Evolutionary conservation across 2,888 invertebrate species (phyloP).

Genomic region (Philaethria dido): DNA sequence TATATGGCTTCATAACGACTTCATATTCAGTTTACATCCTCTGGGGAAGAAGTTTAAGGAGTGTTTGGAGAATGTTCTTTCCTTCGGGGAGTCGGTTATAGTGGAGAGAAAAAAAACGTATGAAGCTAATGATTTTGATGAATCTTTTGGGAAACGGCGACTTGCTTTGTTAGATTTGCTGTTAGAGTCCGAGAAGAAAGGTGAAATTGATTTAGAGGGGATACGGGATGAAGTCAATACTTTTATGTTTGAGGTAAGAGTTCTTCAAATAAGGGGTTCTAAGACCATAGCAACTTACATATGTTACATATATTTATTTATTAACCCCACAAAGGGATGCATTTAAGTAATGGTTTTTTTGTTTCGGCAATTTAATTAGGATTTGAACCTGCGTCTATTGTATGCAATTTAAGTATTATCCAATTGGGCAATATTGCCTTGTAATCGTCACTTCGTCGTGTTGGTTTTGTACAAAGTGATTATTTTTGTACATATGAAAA

Average conservation of each 20-base stretch:
- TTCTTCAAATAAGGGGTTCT: no score
- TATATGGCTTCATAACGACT: constrained; percentile 84
- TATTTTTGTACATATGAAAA: no score
- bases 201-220: constrained; percentile 84
- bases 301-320: no score
- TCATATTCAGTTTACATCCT: constrained; percentile 69
- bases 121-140: constrained; percentile 41
- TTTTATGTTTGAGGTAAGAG: constrained; percentile 87
- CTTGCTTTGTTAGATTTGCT: constrained; percentile 87
- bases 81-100: constrained; percentile 83
- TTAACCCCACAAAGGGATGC: no score
- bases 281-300: no score
- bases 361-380: no score
- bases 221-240: constrained; percentile 89
- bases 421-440: no score
- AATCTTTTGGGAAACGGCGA: constrained; percentile 67
- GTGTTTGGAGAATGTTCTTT: constrained; percentile 74
- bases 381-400: no score
- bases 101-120: constrained; percentile 63
- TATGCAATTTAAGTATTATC: no score
- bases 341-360: no score
- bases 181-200: constrained; percentile 83
- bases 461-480: no score
- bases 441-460: no score
- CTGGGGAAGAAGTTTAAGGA: constrained; percentile 65